These are phyloP conservation scores for Actinostola sp. DNA, from an alignment of 92 coral and sea anemone species.

Conservation along the genomic window DNA sequence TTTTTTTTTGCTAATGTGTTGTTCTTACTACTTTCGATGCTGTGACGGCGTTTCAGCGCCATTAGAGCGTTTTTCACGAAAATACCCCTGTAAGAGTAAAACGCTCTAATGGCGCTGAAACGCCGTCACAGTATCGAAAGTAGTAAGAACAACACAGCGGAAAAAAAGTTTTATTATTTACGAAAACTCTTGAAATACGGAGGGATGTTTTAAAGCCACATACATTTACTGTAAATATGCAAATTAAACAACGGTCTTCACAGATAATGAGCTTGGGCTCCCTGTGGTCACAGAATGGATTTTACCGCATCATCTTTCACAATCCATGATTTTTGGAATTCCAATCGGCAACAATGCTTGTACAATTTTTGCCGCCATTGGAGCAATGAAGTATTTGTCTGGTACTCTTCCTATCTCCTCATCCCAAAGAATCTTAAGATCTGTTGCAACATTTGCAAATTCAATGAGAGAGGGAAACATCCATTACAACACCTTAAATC, in stretches of 20 bases:
- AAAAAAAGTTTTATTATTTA: not conserved
- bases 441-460: slow-evolving; percentile 29
- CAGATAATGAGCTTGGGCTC: no score
- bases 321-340: slow-evolving; percentile 35
- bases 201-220: no score
- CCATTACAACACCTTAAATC: slow-evolving; percentile 21
- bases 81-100: no score
- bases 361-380: slow-evolving; percentile 51
- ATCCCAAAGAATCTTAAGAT: not conserved
- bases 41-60: no score
- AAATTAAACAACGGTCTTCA: no score
- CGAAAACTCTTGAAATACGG: not conserved
- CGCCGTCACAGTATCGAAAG: not conserved
- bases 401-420: slow-evolving; percentile 21
- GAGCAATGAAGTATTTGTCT: slow-evolving; percentile 34
- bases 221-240: no score
- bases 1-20: no score
- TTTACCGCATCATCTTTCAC: slow-evolving; percentile 42
- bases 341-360: slow-evolving; percentile 61
- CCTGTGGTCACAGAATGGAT: slow-evolving; percentile 41
- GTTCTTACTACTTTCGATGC: no score
- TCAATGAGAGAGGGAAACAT: slow-evolving; percentile 46
- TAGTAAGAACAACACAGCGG: no score
- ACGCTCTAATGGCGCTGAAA: not conserved
- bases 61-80: no score